These are phyloP conservation scores for Oscheius sp. DNA, from an alignment of 2,888 invertebrate genomes.

Conservation along the genomic window DNA sequence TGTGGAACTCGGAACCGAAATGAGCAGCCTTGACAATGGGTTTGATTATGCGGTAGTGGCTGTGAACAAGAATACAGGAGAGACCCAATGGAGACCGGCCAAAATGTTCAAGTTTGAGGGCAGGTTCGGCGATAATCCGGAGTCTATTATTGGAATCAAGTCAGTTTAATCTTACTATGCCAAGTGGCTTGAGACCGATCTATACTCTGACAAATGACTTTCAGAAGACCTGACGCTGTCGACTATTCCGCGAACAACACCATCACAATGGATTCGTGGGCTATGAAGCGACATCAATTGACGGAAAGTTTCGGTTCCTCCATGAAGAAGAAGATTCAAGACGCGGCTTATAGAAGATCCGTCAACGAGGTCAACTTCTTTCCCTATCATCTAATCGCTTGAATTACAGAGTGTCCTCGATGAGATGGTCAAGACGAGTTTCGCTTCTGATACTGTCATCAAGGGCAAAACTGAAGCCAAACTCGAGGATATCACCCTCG, in stretches of 20 bases:
- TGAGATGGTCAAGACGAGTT: conserved; percentile 57
- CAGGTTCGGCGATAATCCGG: conserved; percentile 1
- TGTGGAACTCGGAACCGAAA: conserved; percentile 51
- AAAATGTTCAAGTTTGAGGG: conserved; percentile 28
- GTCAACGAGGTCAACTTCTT: conserved; percentile 40
- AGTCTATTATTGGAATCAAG: conserved; percentile 19
- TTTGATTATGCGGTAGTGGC: conserved; percentile 56
- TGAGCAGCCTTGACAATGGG: conserved; percentile 45
- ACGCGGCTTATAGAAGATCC: conserved; percentile 47
- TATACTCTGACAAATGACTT: conserved; percentile 1
- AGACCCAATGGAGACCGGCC: conserved; percentile 31
- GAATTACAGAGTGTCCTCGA: conserved; percentile 49
- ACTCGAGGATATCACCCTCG: conserved; percentile 45
- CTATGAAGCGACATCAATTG: conserved; percentile 46
- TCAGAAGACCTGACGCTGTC: conserved; percentile 8
- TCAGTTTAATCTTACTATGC: not conserved
- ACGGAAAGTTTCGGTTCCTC: conserved; percentile 53
- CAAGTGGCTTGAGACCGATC: not conserved
- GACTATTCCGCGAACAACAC: conserved; percentile 31
- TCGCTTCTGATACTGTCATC: conserved; percentile 47
- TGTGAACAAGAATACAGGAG: conserved; percentile 46
- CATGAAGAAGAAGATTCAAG: conserved; percentile 58
- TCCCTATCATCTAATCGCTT: not conserved
- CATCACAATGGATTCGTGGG: conserved; percentile 41
- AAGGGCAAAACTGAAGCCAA: conserved; percentile 44